These are phyloP conservation scores for Plemyria rubiginata DNA, from an alignment of 2,888 invertebrate genomes.

Conservation along the genomic window DNA sequence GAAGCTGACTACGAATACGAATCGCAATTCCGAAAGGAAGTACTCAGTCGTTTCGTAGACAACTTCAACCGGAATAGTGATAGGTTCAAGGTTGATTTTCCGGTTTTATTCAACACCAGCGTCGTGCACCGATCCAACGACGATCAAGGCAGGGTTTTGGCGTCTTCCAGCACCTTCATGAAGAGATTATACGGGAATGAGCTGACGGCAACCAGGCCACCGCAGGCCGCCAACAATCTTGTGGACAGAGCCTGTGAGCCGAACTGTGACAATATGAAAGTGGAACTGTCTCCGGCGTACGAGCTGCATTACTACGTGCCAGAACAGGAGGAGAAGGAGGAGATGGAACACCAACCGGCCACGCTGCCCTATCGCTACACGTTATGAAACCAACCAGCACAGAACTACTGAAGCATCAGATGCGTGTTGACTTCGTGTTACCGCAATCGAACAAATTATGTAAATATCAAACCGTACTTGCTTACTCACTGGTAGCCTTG, in stretches of 20 bases:
- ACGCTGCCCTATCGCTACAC: slow-evolving; percentile 45
- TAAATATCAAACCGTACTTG: slow-evolving; percentile 26
- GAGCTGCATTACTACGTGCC: slow-evolving; percentile 78
- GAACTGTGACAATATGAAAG: slow-evolving; percentile 59
- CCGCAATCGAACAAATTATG: slow-evolving; percentile 28
- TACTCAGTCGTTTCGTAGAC: slow-evolving; percentile 67
- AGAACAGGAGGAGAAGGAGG: slow-evolving; percentile 70
- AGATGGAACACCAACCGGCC: slow-evolving; percentile 42
- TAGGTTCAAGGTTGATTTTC: slow-evolving; percentile 68
- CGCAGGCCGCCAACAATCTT: slow-evolving; percentile 18
- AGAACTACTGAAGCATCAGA: slow-evolving; percentile 18
- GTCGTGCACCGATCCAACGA: slow-evolving; percentile 57
- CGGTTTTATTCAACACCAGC: slow-evolving; percentile 70
- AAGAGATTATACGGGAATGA: slow-evolving; percentile 54
- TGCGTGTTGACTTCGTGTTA: slow-evolving; percentile 21
- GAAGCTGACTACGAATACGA: slow-evolving; percentile 65
- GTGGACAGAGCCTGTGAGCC: slow-evolving; percentile 52
- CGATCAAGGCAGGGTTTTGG: slow-evolving; percentile 52
- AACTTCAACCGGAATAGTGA: slow-evolving; percentile 73
- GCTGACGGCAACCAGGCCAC: slow-evolving; percentile 31
- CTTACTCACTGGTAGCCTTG: slow-evolving; percentile 10
- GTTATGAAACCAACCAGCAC: slow-evolving; percentile 49
- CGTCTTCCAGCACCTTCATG: slow-evolving; percentile 67
- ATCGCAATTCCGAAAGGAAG: slow-evolving; percentile 61
- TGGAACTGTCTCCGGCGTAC: slow-evolving; percentile 73